A percentile compares a stretch with the other conserved stretches of the same genome.
Conservation (phyloP, 2,888 invertebrate species). For the Hermaeophaga mercurialis region DNA sequence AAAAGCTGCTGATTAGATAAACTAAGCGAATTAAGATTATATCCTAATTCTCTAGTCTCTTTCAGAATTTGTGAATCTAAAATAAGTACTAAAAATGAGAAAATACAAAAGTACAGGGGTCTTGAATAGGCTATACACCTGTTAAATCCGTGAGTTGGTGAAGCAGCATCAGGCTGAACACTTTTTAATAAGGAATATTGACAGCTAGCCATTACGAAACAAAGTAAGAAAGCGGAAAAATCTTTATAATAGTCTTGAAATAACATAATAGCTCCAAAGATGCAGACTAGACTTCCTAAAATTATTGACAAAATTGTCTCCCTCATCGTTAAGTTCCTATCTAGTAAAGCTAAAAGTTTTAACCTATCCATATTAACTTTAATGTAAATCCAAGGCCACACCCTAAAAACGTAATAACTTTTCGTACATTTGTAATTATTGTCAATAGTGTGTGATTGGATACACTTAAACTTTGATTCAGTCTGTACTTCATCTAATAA, state of each 20-base stretch:
- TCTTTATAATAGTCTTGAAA: constrained; percentile 88
- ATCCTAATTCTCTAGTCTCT: constrained; percentile 45
- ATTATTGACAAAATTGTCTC: constrained; percentile 83
- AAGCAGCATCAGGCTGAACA: constrained; percentile 98
- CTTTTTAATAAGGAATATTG: constrained; percentile 97
- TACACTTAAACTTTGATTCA: constrained; percentile 58
- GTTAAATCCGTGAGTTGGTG: constrained; percentile 98
- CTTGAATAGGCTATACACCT: constrained; percentile 91
- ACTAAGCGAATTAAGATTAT: constrained; percentile 25
- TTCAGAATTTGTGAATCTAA: constrained; percentile 55
- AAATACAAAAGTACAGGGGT: constrained; percentile 91
- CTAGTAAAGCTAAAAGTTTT: constrained; percentile 88
- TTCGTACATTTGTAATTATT: constrained; percentile 48
- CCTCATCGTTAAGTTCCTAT: constrained; percentile 83
- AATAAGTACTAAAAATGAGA: constrained; percentile 61
- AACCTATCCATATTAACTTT: constrained; percentile 93
- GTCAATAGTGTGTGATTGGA: constrained; percentile 58
- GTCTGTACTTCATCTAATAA: constrained; percentile 13
- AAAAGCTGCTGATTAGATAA: constrained; percentile 66
- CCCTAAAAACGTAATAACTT: constrained; percentile 75
- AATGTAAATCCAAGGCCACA: constrained; percentile 67
- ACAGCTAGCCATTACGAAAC: constrained; percentile 96
- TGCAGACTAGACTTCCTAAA: constrained; percentile 83
- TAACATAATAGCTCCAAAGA: constrained; percentile 82
- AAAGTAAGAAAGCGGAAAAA: constrained; percentile 91